Base-by-base conservation (phyloP, 1,140 invertebrate species). In the fruit fly (Drosophila melanogaster) region DNA sequence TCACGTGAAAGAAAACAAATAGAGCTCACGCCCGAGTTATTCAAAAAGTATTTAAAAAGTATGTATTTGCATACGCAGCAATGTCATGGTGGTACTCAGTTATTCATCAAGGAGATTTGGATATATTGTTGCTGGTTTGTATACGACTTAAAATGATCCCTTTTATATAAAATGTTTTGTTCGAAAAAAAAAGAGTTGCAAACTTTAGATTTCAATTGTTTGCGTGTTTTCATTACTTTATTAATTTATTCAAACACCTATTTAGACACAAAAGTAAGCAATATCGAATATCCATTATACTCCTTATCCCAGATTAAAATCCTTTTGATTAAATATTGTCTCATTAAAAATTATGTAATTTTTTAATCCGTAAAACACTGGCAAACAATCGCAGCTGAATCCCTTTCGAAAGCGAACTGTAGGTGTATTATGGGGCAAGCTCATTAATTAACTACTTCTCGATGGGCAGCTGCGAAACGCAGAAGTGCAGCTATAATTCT, bases 401-500 rank as follows among this genome's bases (percentile, higher is more conserved):
- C 41, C 26, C 51, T 35, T 26, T 19, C 22, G 46, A 51, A 22
- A 46, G 38, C 7, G 17, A 41, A 71, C 54, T 66, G 19, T 50
- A 76, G 60, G 55, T 71, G 56, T 49, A 51, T 38, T 40, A 8
- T 55, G 35, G 15, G 7, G 11, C 44, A 40, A 43, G 35, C 50
- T 61, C 74, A 79, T 87, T 87, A 81, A 87, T 76, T 79, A 87
- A 61, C 43, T 64, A 51, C 53, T 43, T 37, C 47, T 51, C 14
- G 33, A 15, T 43, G 35, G n/a, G 19, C 61, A 46, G 56, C 50
- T 57, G 47, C 57, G 61, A 58, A 53, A 41, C 59, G 72, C 10
- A 5, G 24, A 56, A 79, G 57, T 85, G 72, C 81, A 85, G 47
- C 44, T 77, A 71, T 81, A 87, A 79, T 86, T 83, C 71, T 83